Conservation (phyloP, 2,113 vertebrate genomes). For the Atractosteus spatula region DNA sequence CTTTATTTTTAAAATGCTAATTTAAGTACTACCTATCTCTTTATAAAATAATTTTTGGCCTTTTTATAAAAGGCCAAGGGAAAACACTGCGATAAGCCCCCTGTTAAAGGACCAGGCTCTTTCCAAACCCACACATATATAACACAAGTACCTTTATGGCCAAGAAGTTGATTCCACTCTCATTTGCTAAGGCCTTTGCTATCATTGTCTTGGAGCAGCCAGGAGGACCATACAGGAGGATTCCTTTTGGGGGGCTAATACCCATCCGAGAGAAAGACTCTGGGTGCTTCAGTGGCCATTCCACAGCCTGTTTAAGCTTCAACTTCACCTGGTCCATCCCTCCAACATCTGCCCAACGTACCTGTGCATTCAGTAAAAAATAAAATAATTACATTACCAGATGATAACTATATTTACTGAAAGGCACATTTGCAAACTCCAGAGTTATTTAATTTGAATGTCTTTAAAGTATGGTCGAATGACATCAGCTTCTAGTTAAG, state of each 20-base stretch:
- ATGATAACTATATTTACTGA: neutral
- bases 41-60: too few species aligned
- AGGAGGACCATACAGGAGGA: conserved; percentile 91
- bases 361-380: conserved; percentile 54
- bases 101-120: too few species aligned
- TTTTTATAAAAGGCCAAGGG: too few species aligned
- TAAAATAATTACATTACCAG: neutral
- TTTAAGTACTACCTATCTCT: too few species aligned
- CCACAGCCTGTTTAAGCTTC: conserved; percentile 91
- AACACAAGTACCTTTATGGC: conserved; percentile 79
- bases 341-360: conserved; percentile 91
- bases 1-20: too few species aligned
- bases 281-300: conserved; percentile 91
- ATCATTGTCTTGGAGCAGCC: conserved; percentile 99
- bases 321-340: conserved; percentile 91
- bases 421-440: neutral
- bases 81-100: too few species aligned
- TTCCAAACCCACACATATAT: neutral
- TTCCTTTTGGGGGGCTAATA: conserved; percentile 86
- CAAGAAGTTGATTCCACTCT: conserved; percentile 93
- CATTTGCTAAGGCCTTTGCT: conserved; percentile 90
- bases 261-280: conserved; percentile 88
- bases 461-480: neutral
- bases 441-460: neutral
- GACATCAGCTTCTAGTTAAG: too few species aligned